Conservation (phyloP, 2,113 vertebrate species). For the Menura novaehollandiae region DNA sequence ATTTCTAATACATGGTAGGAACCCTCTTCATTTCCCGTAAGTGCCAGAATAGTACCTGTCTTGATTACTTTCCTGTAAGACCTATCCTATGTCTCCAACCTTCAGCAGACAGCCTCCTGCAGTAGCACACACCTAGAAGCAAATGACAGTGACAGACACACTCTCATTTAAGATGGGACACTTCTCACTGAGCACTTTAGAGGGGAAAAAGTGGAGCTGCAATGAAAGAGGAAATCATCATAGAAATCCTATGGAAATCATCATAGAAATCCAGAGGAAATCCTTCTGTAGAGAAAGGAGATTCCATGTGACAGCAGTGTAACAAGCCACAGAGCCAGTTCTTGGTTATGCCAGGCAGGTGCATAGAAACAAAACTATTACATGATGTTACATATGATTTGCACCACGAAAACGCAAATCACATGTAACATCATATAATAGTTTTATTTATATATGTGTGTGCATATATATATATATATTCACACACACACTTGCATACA, state of each 20-base stretch:
- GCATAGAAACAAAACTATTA: no score
- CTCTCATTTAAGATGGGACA: background rate
- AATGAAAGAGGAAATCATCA: background rate
- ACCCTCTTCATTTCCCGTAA: background rate
- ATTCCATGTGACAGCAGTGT: background rate
- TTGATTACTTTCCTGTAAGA: background rate
- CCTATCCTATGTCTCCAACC: background rate
- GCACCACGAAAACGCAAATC: background rate
- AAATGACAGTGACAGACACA: background rate
- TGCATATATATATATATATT: background rate
- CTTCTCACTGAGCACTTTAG: background rate
- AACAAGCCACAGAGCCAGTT: background rate
- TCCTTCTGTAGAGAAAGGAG: background rate
- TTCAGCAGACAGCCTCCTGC: background rate
- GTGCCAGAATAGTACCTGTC: background rate
- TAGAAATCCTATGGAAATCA: background rate
- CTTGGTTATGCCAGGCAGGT: background rate
- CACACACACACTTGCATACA: background rate
- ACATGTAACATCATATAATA: background rate
- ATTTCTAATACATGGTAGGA: background rate
- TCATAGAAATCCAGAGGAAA: no score
- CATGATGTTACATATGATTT: no score
- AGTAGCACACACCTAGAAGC: background rate
- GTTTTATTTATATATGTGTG: background rate
- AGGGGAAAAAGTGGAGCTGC: background rate